Conservation (phyloP, 1,140 invertebrate genomes). For the Hormaphis cornu region DNA sequence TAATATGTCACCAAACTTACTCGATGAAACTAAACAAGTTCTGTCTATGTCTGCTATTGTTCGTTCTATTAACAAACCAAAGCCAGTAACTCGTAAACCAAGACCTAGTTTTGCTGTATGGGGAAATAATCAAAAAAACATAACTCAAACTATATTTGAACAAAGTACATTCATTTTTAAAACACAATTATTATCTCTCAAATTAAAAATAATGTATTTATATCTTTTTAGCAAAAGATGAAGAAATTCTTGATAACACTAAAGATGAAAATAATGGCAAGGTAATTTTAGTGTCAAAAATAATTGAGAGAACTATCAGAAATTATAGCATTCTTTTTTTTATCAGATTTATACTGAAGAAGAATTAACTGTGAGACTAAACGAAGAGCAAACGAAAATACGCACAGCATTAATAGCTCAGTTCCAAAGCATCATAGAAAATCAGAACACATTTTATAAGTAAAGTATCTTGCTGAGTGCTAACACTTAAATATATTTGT, state of each 20-base stretch:
- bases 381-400: constrained; percentile 33
- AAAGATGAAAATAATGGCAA: not conserved
- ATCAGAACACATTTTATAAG: constrained; percentile 33
- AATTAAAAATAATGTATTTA: not conserved
- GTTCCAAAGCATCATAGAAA: constrained; percentile 35
- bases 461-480: not conserved
- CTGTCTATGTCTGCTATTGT: constrained; percentile 41
- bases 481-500: not conserved
- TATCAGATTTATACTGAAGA: constrained; percentile 40
- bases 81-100: constrained; percentile 37
- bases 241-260: not conserved
- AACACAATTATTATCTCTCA: too few species aligned
- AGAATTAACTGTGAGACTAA: constrained; percentile 41
- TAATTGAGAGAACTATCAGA: not conserved
- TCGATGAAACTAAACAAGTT: constrained; percentile 66
- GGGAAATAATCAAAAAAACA: constrained; percentile 23
- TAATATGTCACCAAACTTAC: constrained; percentile 56
- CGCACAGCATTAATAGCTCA: not conserved
- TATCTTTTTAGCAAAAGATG: not conserved
- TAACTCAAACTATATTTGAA: constrained; percentile 33
- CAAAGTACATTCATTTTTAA: constrained; percentile 37
- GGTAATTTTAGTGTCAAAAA: too few species aligned
- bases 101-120: constrained; percentile 36
- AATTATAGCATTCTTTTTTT: not conserved
- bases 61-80: constrained; percentile 37